Evolutionary conservation across 2,113 vertebrate genomes (phyloP), one percentile per base, ranked within the genome.

Genomic region (Leptocoma aspasia): DNA sequence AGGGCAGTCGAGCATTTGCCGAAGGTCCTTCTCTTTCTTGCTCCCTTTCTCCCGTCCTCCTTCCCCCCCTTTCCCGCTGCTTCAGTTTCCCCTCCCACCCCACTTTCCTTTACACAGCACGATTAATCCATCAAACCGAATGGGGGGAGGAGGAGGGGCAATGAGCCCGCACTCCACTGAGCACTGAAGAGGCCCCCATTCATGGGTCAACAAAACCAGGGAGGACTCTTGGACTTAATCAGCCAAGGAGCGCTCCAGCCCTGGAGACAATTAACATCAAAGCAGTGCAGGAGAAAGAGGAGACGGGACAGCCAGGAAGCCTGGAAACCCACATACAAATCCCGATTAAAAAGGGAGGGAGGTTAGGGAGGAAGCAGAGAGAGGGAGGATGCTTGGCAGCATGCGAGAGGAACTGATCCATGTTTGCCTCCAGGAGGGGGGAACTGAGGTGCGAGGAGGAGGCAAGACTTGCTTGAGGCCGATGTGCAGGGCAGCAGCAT

Each of bases 171-270:
- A 98, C 98, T 98, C 97, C 97, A 98, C 87, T 98, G 98, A 98
- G 96, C 98, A 98, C 96, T 98, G 97, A 97, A 98, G 98, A 98
- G 98, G 97, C 91, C 96, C 79, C 96, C 97, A 98, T 98, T 98
- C 98, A 98, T 77, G 83, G 92, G 94, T 97, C 98, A 98, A 98
- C 98, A 98, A 98, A 98, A 98, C 97, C 95, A 94, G 96, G 95
- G 97, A 94, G 87, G 96, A 97, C 97, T 95, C 96, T 97, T 91
- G 27, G 97, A 97, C 97, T 98, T 98, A 97, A 98, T 98, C 98
- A 98, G 97, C 96, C 95, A 97, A 96, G 97, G 95, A 97, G 64
- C 50, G 81, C 94, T 98, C 95, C 92, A 87, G 96, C 95, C 82
- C 89, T 92, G 93, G 63, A 93, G 96, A 98, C 97, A 98, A 98